phyloP scores from a whole-genome alignment of 2,888 invertebrate species.

The Lucinisca nassula region DNA sequence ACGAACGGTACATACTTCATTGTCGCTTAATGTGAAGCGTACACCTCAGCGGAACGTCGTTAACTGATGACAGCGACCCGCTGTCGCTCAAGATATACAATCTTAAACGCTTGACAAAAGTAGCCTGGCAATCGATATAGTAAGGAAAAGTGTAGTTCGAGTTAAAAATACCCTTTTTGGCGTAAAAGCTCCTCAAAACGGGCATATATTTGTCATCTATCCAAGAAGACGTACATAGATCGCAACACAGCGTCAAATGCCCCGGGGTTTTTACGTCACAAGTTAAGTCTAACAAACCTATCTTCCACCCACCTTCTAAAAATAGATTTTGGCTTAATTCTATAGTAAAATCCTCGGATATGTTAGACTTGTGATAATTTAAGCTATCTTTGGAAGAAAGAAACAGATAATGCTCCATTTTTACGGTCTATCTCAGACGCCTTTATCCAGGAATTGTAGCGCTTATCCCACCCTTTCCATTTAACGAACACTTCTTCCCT shows the following conservation, averaged over 20 bases:
- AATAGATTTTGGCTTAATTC: background rate
- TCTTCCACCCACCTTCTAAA: background rate
- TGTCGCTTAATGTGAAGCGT: background rate
- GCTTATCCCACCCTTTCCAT: background rate
- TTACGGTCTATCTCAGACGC: background rate
- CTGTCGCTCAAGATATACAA: background rate
- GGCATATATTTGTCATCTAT: background rate
- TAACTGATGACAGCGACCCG: background rate
- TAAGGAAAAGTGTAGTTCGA: background rate
- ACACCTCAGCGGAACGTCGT: background rate
- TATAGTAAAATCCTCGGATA: background rate
- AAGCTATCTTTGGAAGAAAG: background rate
- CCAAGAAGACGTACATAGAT: background rate
- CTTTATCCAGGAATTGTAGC: background rate
- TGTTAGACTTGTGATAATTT: background rate
- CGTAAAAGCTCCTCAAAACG: background rate
- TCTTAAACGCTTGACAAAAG: background rate
- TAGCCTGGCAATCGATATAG: background rate
- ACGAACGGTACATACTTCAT: background rate
- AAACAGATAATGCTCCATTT: background rate
- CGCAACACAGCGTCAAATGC: background rate
- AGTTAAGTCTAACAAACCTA: background rate
- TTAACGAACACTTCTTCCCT: background rate
- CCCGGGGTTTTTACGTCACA: background rate
- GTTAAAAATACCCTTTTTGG: background rate